Percentiles rank a stretch among this genome's conserved stretches.
phyloP scores from a whole-genome alignment of 2,888 invertebrate species.

The Pherbina coryleti region DNA sequence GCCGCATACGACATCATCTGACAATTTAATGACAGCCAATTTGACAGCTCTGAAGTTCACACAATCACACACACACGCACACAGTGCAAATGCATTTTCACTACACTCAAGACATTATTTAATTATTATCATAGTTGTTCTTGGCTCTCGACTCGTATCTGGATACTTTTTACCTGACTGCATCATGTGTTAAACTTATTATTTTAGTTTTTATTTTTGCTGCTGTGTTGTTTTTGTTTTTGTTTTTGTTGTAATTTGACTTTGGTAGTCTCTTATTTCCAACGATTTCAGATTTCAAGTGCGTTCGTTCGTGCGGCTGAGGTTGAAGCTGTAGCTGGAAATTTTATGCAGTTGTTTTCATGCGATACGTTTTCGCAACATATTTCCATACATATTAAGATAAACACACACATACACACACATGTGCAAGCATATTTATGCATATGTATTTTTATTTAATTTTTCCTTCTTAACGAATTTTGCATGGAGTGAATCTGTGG shows the following conservation, averaged over 20 bases:
- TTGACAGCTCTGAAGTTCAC: slow-evolving; percentile 40
- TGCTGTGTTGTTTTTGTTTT: slow-evolving; percentile 19
- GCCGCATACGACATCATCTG: slow-evolving; percentile 33
- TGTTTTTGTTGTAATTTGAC: slow-evolving; percentile 35
- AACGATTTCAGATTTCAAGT: slow-evolving; percentile 34
- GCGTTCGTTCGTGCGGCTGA: slow-evolving; percentile 24
- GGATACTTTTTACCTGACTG: background rate
- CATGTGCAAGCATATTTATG: background rate
- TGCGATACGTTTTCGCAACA: slow-evolving; percentile 26
- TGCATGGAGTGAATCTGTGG: slow-evolving; percentile 12
- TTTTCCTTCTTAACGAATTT: background rate
- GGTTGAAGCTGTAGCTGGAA: slow-evolving; percentile 9
- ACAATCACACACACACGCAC: background rate
- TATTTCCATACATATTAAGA: background rate
- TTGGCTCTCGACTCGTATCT: background rate
- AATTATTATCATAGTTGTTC: slow-evolving; percentile 39
- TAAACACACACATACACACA: background rate
- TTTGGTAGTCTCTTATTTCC: slow-evolving; percentile 37
- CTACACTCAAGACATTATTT: slow-evolving; percentile 18
- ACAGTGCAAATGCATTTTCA: background rate
- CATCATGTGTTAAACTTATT: slow-evolving; percentile 30
- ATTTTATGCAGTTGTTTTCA: slow-evolving; percentile 34
- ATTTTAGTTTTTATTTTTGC: slow-evolving; percentile 3
- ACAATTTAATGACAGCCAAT: slow-evolving; percentile 46
- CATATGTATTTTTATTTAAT: background rate